Percentiles rank a stretch among this genome's conserved stretches.
These are phyloP conservation scores for Acipenser oxyrinchus DNA, from an alignment of 2,797 vertebrate species.

Conservation along the genomic window DNA sequence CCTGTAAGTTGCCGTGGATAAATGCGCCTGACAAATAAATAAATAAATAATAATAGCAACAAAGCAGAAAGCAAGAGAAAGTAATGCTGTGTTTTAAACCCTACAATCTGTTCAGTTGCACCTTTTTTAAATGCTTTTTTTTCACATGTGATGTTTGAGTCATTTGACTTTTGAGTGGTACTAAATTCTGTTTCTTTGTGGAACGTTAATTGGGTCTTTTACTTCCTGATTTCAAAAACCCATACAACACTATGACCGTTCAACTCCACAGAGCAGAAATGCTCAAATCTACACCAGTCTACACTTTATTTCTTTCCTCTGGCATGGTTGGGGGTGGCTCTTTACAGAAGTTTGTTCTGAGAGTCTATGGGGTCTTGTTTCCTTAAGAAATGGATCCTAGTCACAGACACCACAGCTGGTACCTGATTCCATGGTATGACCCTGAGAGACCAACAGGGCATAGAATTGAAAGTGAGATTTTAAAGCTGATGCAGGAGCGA, in stretches of 20 bases:
- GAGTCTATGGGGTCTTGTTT: conserved; percentile 5
- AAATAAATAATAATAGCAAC: no score
- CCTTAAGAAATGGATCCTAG: conserved; percentile 16
- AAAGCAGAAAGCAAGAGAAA: no score
- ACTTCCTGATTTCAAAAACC: no score
- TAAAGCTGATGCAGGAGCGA: not conserved
- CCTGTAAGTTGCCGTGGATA: no score
- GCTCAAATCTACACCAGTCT: conserved; percentile 7
- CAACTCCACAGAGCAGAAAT: not conserved
- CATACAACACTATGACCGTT: no score
- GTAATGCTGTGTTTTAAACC: no score
- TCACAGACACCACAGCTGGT: conserved; percentile 7
- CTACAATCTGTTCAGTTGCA: no score
- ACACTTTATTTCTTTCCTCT: not conserved
- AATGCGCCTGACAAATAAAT: no score
- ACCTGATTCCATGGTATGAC: conserved; percentile 8
- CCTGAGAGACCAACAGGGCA: not conserved
- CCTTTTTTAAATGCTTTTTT: no score
- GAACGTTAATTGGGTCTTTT: not conserved
- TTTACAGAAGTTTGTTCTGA: not conserved
- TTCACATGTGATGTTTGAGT: no score
- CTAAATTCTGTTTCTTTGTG: no score
- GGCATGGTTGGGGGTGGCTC: not conserved
- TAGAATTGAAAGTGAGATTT: not conserved
- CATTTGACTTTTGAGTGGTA: no score